phyloP scores from a whole-genome alignment of 2,113 vertebrate species.

The Stomatorhinus ivindoensis region DNA sequence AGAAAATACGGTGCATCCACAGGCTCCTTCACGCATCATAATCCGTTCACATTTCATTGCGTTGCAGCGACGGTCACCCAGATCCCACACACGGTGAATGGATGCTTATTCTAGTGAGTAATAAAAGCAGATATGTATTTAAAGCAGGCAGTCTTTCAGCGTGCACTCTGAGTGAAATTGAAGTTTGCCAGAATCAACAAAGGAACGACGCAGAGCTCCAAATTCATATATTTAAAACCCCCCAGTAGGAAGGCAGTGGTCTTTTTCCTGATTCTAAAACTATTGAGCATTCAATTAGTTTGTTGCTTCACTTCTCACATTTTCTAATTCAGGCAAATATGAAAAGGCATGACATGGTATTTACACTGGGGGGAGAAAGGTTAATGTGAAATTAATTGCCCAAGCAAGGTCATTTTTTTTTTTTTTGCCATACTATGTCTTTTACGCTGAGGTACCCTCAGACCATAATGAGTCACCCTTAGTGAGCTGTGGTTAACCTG shows the following conservation, averaged over 20 bases:
- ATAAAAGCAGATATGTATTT: conserved; percentile 15
- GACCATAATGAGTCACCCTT: not conserved
- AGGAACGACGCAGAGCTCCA: conserved; percentile 4
- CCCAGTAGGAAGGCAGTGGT: not conserved
- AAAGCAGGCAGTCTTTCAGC: not conserved
- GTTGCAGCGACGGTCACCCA: not conserved
- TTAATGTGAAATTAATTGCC: conserved; percentile 5
- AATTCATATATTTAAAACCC: conserved; percentile 19
- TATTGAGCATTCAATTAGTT: not conserved
- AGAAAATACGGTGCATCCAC: not conserved
- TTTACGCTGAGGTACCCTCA: not conserved
- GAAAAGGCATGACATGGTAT: not conserved
- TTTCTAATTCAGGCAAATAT: not conserved
- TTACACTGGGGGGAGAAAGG: not conserved
- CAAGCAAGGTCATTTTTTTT: not conserved
- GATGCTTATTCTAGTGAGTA: conserved; percentile 16
- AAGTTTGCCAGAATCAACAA: conserved; percentile 18
- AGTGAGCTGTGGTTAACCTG: conserved; percentile 13
- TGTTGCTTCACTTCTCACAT: not conserved
- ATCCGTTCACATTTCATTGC: not conserved
- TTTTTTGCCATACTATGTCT: not conserved
- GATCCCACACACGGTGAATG: not conserved
- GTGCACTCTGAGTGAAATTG: conserved; percentile 14
- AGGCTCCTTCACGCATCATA: not conserved
- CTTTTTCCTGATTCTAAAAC: not conserved